Evolutionary conservation across 2,797 vertebrate species (phyloP).

Genomic region (Enteromius argenteus): DNA sequence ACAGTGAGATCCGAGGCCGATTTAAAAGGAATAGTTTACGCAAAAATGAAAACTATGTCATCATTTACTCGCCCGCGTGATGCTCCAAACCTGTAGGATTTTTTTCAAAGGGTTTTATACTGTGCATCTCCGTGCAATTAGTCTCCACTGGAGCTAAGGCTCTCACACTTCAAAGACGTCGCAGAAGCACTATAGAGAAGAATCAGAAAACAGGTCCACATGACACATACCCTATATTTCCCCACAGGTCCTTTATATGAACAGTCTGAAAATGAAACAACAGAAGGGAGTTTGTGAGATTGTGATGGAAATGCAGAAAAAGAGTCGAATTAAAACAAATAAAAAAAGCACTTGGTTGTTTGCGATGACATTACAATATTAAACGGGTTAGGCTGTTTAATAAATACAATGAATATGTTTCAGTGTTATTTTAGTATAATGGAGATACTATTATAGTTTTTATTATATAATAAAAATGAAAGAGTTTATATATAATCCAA

Average conservation of each 20-base stretch:
- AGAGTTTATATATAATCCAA: neutral
- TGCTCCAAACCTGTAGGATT: neutral
- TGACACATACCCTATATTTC: neutral
- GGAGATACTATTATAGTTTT: too few relatives aligned
- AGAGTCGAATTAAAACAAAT: neutral
- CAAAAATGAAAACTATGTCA: conserved; percentile 3
- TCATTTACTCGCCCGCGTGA: neutral
- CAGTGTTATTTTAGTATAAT: neutral
- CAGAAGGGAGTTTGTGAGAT: neutral
- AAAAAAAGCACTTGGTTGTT: neutral
- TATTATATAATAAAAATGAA: too few relatives aligned
- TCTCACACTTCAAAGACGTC: conserved; percentile 90
- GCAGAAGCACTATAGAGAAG: conserved; percentile 67
- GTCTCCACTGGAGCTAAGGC: conserved; percentile 67
- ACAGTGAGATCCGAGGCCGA: conserved; percentile 2
- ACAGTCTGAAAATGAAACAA: conserved; percentile 11
- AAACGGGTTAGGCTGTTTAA: neutral
- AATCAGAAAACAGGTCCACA: neutral
- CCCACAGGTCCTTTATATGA: neutral
- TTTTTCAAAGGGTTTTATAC: conserved; percentile 3
- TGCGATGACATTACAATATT: neutral
- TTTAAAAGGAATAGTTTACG: neutral
- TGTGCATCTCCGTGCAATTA: neutral
- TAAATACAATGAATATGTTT: neutral
- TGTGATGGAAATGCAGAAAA: neutral